These are phyloP conservation scores for Bombus superbus DNA, from an alignment of 1,140 invertebrate species.

Conservation along the genomic window DNA sequence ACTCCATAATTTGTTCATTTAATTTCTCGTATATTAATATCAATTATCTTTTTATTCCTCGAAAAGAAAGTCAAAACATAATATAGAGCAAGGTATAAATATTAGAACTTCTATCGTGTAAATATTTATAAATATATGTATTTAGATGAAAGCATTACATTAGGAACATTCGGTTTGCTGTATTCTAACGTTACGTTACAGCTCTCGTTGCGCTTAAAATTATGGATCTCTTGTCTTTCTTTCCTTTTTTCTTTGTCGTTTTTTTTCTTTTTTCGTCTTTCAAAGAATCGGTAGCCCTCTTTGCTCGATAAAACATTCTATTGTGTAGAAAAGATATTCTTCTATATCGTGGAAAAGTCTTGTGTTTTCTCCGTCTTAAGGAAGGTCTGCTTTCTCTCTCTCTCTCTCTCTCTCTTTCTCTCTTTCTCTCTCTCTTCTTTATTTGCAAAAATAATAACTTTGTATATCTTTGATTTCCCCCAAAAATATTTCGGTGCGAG, in stretches of 20 bases:
- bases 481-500: conserved; percentile 20
- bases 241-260: not conserved
- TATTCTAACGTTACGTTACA: conserved; percentile 59
- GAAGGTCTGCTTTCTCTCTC: not conserved
- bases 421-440: not conserved
- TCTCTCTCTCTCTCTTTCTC: not conserved
- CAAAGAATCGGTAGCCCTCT: conserved; percentile 48
- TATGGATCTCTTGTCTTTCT: conserved; percentile 26
- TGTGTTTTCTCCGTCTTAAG: not conserved
- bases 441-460: conserved; percentile 47
- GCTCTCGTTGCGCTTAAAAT: conserved; percentile 52
- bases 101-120: conserved; percentile 59
- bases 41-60: conserved; percentile 36
- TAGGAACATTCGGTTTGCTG: conserved; percentile 74
- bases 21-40: conserved; percentile 42
- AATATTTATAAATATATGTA: conserved; percentile 69
- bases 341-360: conserved; percentile 47
- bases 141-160: conserved; percentile 74
- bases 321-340: conserved; percentile 56
- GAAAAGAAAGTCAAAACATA: conserved; percentile 58
- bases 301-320: conserved; percentile 39
- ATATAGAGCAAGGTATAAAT: conserved; percentile 59
- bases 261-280: not conserved
- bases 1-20: conserved; percentile 42
- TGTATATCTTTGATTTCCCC: conserved; percentile 2